Conservation (phyloP, 2,113 vertebrate genomes). For the Cairina moschata region DNA sequence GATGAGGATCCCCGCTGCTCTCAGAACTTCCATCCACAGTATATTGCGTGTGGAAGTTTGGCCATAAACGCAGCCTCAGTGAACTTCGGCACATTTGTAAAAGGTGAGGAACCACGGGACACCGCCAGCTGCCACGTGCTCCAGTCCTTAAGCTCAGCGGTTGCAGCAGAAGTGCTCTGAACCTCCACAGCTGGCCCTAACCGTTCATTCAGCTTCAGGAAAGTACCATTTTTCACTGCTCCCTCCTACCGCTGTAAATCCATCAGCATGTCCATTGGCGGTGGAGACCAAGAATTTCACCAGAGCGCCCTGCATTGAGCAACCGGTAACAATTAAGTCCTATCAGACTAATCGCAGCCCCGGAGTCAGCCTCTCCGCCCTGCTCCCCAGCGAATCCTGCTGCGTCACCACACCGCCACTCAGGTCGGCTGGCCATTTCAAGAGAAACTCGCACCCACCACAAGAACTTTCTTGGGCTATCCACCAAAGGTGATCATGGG, state of each 20-base stretch:
- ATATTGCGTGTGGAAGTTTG: fast-evolving
- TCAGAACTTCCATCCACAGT: neutral
- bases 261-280: fast-evolving
- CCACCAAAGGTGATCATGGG: neutral
- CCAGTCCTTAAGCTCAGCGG: neutral
- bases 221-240: neutral
- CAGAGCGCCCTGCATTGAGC: neutral
- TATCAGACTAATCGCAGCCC: neutral
- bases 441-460: neutral
- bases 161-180: neutral
- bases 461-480: fast-evolving
- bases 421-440: neutral
- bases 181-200: neutral
- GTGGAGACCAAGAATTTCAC: neutral
- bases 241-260: neutral
- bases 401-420: neutral
- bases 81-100: neutral
- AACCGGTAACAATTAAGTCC: neutral
- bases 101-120: neutral
- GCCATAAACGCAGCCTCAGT: neutral
- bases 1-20: neutral
- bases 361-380: neutral
- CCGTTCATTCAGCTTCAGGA: neutral
- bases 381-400: neutral
- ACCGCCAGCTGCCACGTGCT: fast-evolving